Evolutionary conservation across 2,797 vertebrate genomes (phyloP), one percentile per base, ranked within the genome.

Genomic region (Pantherophis vulpinus): DNA sequence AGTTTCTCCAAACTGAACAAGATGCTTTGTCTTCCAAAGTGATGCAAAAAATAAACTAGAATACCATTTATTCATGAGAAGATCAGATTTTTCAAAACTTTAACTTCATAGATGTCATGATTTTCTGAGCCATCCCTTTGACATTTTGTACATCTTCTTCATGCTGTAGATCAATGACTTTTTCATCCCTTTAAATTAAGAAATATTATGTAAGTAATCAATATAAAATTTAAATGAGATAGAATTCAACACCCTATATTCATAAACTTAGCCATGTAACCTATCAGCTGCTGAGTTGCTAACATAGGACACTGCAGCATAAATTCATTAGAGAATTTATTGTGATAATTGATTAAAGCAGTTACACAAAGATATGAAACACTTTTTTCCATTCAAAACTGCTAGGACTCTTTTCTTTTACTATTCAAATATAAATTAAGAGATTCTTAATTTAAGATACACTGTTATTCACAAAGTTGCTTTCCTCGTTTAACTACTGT

Each of bases 71-170:
- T 58, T 11, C 58, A 88, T 9, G 60, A 55, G 47, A 37, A 1
- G 1, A 89, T 42, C 42, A 89, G 51, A 8, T 23, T 83, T 47
- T 47, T 27, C 66, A 58, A 51, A 83, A 5, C 32, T 90, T 47
- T 47, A 66, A 59, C 14, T 14, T n/a, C 5, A 7, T 42, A 88
- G 54, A 8, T 32, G 9, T 23, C 86, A 87, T 11, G 94, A 87
- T 96, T 98, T 98, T 96, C 97, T 98, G 94, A 98, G 96, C 98
- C 98, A 98, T 91, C 99, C 98, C 95, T 97, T 99, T 97, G 98
- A 98, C 99, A 99, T 99, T 97, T 99, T 99, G 92, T 97, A 95
- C 61, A 99, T 97, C 96, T 99, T 99, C 96, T 98, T 98, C 51
- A 98, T 96, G 96, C 99, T 99, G 95, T 99, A 99, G 1, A 97